A percentile compares a stretch with the other conserved stretches of the same genome.
Evolutionary conservation across 64 coral and sea anemone genomes (phyloP).

Genomic region (Montipora cactus): DNA sequence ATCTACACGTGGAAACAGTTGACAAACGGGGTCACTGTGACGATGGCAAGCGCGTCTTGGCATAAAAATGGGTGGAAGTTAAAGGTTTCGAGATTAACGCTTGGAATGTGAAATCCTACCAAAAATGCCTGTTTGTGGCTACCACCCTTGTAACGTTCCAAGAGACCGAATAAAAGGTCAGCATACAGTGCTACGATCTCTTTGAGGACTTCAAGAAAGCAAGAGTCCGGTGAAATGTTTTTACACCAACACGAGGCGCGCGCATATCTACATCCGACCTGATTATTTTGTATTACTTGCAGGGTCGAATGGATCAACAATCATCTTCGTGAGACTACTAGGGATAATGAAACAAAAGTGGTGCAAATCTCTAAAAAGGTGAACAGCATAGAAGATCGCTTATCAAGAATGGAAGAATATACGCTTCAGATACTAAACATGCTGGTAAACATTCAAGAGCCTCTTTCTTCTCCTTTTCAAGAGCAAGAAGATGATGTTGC

Average conservation of each 20-base stretch:
- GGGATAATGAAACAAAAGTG: conserved; percentile 62
- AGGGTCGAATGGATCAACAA: conserved; percentile 72
- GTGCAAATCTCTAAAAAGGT: conserved; percentile 63
- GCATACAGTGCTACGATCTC: too few species aligned
- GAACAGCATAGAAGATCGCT: conserved; percentile 54
- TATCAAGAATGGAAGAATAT: conserved; percentile 73
- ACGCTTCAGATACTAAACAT: conserved; percentile 78
- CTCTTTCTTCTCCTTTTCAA: not conserved
- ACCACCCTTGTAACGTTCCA: too few species aligned
- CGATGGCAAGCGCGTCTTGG: too few species aligned
- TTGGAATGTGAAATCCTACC: too few species aligned
- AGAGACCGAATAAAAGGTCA: too few species aligned
- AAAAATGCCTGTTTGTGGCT: too few species aligned
- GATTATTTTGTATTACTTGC: not conserved
- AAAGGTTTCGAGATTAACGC: too few species aligned
- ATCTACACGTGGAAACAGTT: too few species aligned
- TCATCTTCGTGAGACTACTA: conserved; percentile 61
- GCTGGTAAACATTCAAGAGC: conserved; percentile 58
- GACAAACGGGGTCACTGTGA: too few species aligned
- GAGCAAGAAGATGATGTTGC: not conserved
- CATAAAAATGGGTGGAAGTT: too few species aligned
- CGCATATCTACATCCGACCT: too few species aligned
- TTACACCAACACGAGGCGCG: not conserved
- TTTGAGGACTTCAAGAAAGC: not conserved
- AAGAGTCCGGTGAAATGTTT: not conserved